Base-by-base conservation (phyloP, 2,113 vertebrate species). In the Candoia aspera region DNA sequence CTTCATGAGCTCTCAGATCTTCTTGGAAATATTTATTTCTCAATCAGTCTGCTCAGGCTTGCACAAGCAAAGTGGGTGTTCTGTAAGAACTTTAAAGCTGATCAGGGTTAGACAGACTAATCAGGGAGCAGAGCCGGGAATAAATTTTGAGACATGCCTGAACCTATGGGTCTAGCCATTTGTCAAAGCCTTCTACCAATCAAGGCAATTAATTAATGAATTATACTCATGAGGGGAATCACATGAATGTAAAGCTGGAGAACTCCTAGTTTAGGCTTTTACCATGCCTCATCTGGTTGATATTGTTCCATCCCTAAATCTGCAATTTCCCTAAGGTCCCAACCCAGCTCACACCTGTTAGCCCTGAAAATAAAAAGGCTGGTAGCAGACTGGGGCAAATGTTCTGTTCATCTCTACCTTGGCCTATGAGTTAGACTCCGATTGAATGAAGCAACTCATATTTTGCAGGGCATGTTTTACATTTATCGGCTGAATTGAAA, bases 1-100 rank as follows among this genome's bases (percentile, higher is more conserved):
- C 37, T 37, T 79, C 33, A 42, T 79, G 33, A 79, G 73, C 33
- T 21, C 33, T 79, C 73, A 37, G 42, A 79, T 42, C 29, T 73
- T 73, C 73, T 79, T 79, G 73, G 73, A 79, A 79, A 79, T 79
- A 79, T 79, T 79, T 79, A 79, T 79, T 42, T 79, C 73, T 79
- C 73, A 79, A 33, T 19, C 21, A 21, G 73, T 33, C 73, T 79
- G 33, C 73, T 79, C 33, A 79, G 73, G 73, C 73, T 79, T 79
- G 73, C 73, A 79, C 33, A 42, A 42, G 33, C 73, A 79, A 42
- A 79, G 73, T 79, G 73, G 33, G 73, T 42, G 73, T 79, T 79
- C 73, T 79, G 73, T 42, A 79, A 42, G 17, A 79, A 23, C 33
- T 79, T 9, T 79, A 79, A 79, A 79, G 33, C 73, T 79, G 33